Conservation (phyloP, 64 coral and sea anemone genomes). For the Actinia equina region DNA sequence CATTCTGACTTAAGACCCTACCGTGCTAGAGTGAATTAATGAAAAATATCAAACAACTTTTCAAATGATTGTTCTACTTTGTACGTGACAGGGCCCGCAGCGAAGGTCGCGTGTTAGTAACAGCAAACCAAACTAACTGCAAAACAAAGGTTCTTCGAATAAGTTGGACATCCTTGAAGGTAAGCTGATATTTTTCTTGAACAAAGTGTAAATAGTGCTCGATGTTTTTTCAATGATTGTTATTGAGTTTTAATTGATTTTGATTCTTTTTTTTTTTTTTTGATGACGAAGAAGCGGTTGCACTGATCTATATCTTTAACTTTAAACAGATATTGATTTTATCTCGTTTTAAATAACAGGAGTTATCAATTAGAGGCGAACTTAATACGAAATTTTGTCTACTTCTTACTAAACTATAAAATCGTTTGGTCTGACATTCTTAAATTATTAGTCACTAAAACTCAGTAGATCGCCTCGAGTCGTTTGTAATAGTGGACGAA, state of each 20-base stretch:
- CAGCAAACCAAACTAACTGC: neutral
- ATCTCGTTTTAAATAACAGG: too few relatives aligned
- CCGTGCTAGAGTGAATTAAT: neutral
- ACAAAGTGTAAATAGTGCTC: too few relatives aligned
- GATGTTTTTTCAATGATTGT: neutral
- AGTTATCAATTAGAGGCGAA: too few relatives aligned
- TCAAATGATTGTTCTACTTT: neutral
- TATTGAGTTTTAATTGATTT: neutral
- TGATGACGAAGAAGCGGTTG: too few relatives aligned
- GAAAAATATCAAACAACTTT: neutral
- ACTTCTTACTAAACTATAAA: too few relatives aligned
- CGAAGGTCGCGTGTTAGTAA: neutral
- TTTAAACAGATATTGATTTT: too few relatives aligned
- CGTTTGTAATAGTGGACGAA: too few relatives aligned
- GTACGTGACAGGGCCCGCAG: neutral
- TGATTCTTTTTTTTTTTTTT: neutral
- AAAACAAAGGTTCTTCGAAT: neutral
- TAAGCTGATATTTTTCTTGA: neutral
- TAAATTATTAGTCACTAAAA: too few relatives aligned
- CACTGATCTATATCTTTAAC: too few relatives aligned
- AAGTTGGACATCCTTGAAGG: neutral
- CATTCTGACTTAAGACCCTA: neutral
- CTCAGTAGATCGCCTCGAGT: too few relatives aligned
- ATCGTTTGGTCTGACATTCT: too few relatives aligned
- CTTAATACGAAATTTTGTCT: too few relatives aligned